These are phyloP conservation scores for Peromyscus melanophrys DNA, from an alignment of 2,797 vertebrate genomes.

Conservation along the genomic window DNA sequence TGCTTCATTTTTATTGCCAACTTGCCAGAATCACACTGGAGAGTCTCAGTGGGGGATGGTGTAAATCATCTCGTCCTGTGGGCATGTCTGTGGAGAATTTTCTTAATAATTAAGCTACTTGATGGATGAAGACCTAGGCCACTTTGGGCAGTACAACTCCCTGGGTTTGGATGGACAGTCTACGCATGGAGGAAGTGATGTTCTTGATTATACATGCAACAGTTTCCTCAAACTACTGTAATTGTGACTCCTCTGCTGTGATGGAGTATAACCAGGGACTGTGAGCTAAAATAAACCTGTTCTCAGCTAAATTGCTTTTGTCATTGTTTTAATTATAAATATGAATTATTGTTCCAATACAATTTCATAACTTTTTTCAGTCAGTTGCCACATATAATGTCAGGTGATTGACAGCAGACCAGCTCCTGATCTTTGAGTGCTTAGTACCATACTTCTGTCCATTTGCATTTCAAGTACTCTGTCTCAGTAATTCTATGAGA, in stretches of 20 bases:
- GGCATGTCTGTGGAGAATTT: not conserved
- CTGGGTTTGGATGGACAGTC: not conserved
- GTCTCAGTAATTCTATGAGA: not conserved
- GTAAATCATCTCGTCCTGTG: not conserved
- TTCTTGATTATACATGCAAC: not conserved
- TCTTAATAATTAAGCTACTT: not conserved
- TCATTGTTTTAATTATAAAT: not conserved
- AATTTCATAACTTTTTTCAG: constrained; percentile 11
- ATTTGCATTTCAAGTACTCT: not conserved
- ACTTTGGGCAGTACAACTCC: not conserved
- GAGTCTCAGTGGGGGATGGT: not conserved
- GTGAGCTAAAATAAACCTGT: not conserved
- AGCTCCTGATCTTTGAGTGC: not conserved
- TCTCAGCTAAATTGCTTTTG: not conserved
- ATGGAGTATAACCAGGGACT: not conserved
- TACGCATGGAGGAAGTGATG: not conserved
- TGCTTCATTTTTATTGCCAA: not conserved
- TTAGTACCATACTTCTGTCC: not conserved
- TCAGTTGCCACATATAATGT: not conserved
- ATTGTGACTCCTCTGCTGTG: not conserved
- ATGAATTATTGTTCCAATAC: not conserved
- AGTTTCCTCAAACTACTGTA: not conserved
- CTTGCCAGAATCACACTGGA: not conserved
- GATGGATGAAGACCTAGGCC: not conserved
- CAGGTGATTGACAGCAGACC: not conserved